Percentiles rank a stretch among this genome's conserved stretches.
Conservation (phyloP, 2,797 vertebrate species). For the Phaenicophaeus curvirostris region DNA sequence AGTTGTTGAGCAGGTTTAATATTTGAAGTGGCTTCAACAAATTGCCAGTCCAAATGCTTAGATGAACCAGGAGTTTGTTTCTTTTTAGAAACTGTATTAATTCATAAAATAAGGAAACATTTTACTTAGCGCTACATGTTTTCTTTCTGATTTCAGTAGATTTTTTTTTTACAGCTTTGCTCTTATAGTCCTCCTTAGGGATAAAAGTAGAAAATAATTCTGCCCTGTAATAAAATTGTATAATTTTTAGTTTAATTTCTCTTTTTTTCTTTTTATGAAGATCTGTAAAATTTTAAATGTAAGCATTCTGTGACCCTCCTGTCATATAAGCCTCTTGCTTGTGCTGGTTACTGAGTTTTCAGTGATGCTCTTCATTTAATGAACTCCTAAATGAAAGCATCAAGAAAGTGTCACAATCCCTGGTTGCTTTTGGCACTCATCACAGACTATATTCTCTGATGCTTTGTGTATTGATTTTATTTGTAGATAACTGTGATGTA, state of each 20-base stretch:
- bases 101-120: not conserved
- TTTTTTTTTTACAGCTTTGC: not conserved
- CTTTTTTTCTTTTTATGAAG: not conserved
- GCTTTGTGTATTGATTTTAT: not conserved
- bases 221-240: not conserved
- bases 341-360: not conserved
- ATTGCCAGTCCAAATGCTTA: not conserved
- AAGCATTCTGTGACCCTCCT: not conserved
- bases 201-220: not conserved
- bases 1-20: not conserved
- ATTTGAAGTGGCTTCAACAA: not conserved
- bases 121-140: not conserved
- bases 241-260: not conserved
- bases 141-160: not conserved
- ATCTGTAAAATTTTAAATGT: not conserved
- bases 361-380: fast-evolving
- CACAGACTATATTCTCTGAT: not conserved
- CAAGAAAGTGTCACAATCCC: fast-evolving
- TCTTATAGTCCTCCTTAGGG: not conserved
- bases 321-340: not conserved
- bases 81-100: not conserved
- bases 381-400: not conserved
- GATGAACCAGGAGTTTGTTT: not conserved
- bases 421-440: not conserved
- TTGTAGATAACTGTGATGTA: not conserved